A percentile compares a stretch with the other conserved stretches of the same genome.
phyloP scores from a whole-genome alignment of 2,888 invertebrate species.

The Meta bourneti region DNA sequence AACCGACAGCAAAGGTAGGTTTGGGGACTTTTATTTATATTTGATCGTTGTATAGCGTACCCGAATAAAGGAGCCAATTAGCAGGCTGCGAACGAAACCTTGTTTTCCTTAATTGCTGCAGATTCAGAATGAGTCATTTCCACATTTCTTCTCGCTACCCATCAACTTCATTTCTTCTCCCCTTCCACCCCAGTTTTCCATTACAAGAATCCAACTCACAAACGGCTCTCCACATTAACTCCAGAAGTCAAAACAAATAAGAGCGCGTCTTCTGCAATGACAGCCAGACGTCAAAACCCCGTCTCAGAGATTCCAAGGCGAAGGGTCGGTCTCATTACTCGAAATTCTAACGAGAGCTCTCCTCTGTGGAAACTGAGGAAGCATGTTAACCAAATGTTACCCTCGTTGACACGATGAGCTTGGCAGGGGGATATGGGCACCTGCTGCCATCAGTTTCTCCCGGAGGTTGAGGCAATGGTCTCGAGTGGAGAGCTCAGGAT shows the following conservation, averaged over 20 bases:
- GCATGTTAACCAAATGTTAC: too few relatives aligned
- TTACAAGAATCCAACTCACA: too few relatives aligned
- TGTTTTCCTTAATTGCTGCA: neutral
- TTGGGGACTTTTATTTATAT: too few relatives aligned
- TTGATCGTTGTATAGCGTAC: too few relatives aligned
- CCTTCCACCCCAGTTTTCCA: too few relatives aligned
- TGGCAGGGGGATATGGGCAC: slow-evolving; percentile 23
- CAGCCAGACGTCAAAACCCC: slow-evolving; percentile 47
- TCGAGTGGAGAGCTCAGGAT: too few relatives aligned
- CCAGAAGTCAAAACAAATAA: slow-evolving; percentile 64
- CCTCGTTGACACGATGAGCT: neutral
- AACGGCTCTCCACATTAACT: neutral
- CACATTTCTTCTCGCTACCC: neutral
- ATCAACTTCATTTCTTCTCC: too few relatives aligned
- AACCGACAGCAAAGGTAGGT: too few relatives aligned
- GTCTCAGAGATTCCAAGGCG: slow-evolving; percentile 23
- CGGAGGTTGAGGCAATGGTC: neutral
- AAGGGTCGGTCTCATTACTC: slow-evolving; percentile 53
- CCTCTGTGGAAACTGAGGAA: too few relatives aligned
- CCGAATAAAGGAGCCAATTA: neutral
- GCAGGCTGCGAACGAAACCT: neutral
- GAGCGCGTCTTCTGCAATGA: slow-evolving; percentile 25
- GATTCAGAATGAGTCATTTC: neutral
- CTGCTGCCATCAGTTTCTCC: slow-evolving; percentile 20
- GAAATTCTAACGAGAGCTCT: slow-evolving; percentile 47